Evolutionary conservation across 2,797 vertebrate species (phyloP).

Genomic region (Microtus obscurus): DNA sequence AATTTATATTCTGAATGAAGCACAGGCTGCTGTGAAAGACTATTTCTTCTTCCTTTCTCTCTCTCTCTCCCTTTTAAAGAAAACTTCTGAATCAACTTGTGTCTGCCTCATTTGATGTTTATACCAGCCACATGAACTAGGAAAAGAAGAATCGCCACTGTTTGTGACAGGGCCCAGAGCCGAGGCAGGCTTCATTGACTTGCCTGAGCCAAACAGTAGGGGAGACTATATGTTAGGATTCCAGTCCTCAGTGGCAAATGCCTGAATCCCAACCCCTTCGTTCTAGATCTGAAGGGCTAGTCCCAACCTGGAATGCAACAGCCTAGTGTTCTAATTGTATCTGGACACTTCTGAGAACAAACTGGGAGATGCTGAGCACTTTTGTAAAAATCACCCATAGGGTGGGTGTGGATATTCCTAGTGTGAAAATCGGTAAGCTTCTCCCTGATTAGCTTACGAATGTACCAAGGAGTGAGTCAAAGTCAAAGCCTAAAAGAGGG

Average conservation of each 20-base stretch:
- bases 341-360: not conserved
- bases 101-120: slow-evolving; percentile 56
- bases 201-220: not conserved
- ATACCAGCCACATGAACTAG: not conserved
- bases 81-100: slow-evolving; percentile 46
- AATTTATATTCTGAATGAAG: slow-evolving; percentile 54
- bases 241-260: not conserved
- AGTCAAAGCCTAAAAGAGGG: not conserved
- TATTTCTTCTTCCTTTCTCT: not conserved
- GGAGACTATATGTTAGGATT: slow-evolving; percentile 9
- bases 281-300: not conserved
- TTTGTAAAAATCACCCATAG: not conserved
- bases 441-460: not conserved
- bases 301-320: not conserved
- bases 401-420: not conserved
- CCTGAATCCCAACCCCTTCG: not conserved
- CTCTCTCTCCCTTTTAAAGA: not conserved
- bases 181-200: slow-evolving; percentile 41
- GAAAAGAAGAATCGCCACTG: not conserved
- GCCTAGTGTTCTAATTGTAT: not conserved
- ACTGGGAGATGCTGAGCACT: not conserved
- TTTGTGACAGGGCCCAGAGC: slow-evolving; percentile 38
- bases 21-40: slow-evolving; percentile 40
- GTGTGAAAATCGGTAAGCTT: not conserved
- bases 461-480: not conserved